Base-by-base conservation (phyloP, 2,113 vertebrate genomes). In the Beaufortia kweichowensis region DNA sequence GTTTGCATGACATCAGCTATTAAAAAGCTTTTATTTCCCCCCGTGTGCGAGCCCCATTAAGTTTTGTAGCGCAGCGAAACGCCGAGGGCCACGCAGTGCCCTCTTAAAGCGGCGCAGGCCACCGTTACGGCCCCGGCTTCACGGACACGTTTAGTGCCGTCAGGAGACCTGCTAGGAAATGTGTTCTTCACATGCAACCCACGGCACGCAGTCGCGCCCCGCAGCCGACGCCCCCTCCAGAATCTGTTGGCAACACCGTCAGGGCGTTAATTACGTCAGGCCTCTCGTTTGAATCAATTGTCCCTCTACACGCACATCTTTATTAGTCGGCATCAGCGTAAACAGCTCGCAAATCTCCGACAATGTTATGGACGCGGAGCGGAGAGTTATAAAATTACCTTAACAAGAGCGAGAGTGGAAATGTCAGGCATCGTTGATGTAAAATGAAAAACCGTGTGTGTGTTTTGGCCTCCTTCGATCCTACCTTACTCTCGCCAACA, bases 131-230 rank as follows among this genome's bases (percentile, higher is more conserved):
- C 86, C 87, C 35, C 85, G 75, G 79, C 78, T 86, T 84, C 87
- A 35, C 82, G 81, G 86, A 86, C 85, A 80, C 85, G 79, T 92
- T 90, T 90, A 91, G 74, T 67, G 66, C 80, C 84, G 82, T 86
- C 85, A 63, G 83, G 88, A 87, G 90, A 91, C 84, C 73, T 57
- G 67, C 83, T 79, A 73, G 88, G 80, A 92, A 92, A 92, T 92
- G 74, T 88, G 88, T 86, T 89, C 86, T 91, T 91, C 90, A 89
- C 91, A 92, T 92, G 91, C 92, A 93, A 93, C 80, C 48, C 60
- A 33, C 50, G 28, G 43, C 72, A 69, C 62, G 8, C 61, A 74
- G 78, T 77, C 55, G 29, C 41, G 19, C 80, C 76, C 70, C 33
- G 10, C 33, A 81, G 85, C 73, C 33, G 33, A 35, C 41, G 14